A percentile compares a stretch with the other conserved stretches of the same genome.
phyloP scores from a whole-genome alignment of 2,888 invertebrate genomes.

The Molorchus minor region DNA sequence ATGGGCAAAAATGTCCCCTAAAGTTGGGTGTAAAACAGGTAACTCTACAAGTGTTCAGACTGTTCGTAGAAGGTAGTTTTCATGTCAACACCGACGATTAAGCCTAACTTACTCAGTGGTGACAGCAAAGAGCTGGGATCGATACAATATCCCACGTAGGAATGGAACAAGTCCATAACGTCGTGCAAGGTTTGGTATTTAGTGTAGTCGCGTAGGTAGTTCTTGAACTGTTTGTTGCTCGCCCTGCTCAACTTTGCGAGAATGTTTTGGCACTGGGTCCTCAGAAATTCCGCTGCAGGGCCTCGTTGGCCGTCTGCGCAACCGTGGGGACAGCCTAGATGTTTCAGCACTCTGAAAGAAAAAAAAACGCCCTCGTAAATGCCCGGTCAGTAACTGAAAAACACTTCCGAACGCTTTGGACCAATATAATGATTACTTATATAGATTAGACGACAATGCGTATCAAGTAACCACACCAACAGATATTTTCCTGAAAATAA shows the following conservation, averaged over 20 bases:
- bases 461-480: no score
- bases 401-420: no score
- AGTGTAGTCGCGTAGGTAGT: slow-evolving; percentile 78
- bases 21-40: neutral
- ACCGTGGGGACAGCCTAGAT: slow-evolving; percentile 94
- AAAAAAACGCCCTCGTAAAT: neutral
- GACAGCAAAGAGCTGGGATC: slow-evolving; percentile 88
- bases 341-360: slow-evolving; percentile 77
- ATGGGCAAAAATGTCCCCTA: neutral
- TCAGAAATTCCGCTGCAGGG: slow-evolving; percentile 88
- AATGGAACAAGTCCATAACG: slow-evolving; percentile 92
- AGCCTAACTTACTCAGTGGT: slow-evolving; percentile 78
- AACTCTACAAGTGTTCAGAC: slow-evolving; percentile 9
- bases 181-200: slow-evolving; percentile 80
- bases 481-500: no score
- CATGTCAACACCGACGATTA: slow-evolving; percentile 5
- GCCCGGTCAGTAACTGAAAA: no score
- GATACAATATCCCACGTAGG: slow-evolving; percentile 94
- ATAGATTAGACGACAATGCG: no score
- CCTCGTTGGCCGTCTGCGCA: slow-evolving; percentile 87
- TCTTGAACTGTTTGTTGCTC: slow-evolving; percentile 72
- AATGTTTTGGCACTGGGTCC: slow-evolving; percentile 85
- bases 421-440: no score
- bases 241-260: slow-evolving; percentile 78
- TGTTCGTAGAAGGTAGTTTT: no score